Conservation (phyloP, 2,113 vertebrate genomes). For the Nettapus auritus region DNA sequence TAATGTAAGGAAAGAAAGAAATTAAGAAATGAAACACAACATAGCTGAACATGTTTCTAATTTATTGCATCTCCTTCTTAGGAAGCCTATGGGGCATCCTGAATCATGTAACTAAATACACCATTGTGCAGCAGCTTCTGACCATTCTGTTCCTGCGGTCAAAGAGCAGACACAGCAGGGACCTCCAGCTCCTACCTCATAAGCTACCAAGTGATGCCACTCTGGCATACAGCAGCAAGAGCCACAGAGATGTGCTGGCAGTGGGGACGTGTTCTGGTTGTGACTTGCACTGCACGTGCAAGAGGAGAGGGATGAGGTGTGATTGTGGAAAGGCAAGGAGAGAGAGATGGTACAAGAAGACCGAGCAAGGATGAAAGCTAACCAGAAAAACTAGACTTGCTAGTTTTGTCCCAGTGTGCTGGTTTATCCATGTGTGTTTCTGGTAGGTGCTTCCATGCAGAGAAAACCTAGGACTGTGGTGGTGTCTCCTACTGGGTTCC, state of each 20-base stretch:
- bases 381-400: accelerated
- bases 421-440: background rate
- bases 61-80: background rate
- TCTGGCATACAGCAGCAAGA: background rate
- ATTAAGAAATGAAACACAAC: background rate
- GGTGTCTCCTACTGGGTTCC: background rate
- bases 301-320: accelerated
- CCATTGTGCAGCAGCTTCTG: background rate
- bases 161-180: background rate
- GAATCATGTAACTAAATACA: background rate
- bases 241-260: background rate
- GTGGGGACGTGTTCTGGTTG: background rate
- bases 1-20: background rate
- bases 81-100: background rate
- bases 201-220: background rate
- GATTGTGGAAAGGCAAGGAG: background rate
- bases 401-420: background rate
- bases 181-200: background rate
- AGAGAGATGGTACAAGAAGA: background rate
- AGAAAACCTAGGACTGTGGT: background rate
- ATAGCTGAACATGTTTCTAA: background rate
- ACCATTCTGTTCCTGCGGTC: background rate
- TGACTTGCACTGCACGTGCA: background rate
- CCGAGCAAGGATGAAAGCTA: background rate
- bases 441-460: background rate